phyloP scores from a whole-genome alignment of 2,888 invertebrate species.

The Cataglyphis cursor region DNA sequence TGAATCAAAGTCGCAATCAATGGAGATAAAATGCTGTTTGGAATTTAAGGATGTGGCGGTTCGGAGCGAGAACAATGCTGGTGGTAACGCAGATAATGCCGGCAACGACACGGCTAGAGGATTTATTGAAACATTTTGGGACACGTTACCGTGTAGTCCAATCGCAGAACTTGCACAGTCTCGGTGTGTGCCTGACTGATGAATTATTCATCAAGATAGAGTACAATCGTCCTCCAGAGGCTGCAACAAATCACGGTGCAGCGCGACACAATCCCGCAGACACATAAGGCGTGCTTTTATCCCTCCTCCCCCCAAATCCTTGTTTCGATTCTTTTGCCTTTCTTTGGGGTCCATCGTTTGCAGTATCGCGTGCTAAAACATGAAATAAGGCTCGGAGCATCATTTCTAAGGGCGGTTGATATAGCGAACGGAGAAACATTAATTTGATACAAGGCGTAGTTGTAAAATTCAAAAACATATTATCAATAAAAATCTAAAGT shows the following conservation, averaged over 20 bases:
- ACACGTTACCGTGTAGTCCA: conserved; percentile 63
- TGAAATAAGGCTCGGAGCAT: background rate
- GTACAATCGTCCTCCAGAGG: conserved; percentile 65
- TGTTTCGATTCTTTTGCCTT: conserved; percentile 26
- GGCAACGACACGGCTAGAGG: conserved; percentile 30
- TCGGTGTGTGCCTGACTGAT: conserved; percentile 64
- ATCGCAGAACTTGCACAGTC: conserved; percentile 66
- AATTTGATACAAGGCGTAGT: background rate
- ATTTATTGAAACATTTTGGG: conserved; percentile 70
- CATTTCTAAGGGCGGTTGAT: background rate
- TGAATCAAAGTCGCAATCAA: conserved; percentile 36
- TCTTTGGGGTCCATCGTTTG: background rate
- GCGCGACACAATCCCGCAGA: conserved; percentile 65
- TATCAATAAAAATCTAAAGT: background rate
- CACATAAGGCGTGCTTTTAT: conserved; percentile 35
- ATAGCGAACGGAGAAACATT: background rate
- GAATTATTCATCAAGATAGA: conserved; percentile 74
- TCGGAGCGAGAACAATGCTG: conserved; percentile 35
- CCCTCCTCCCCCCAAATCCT: background rate
- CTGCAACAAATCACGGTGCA: conserved; percentile 69
- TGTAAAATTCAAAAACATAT: background rate
- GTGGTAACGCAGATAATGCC: conserved; percentile 20
- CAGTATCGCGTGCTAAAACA: conserved; percentile 8
- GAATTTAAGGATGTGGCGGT: conserved; percentile 40
- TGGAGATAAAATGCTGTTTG: conserved; percentile 35